Conservation (phyloP, 2,113 vertebrate genomes). For the Anas platyrhynchos region DNA sequence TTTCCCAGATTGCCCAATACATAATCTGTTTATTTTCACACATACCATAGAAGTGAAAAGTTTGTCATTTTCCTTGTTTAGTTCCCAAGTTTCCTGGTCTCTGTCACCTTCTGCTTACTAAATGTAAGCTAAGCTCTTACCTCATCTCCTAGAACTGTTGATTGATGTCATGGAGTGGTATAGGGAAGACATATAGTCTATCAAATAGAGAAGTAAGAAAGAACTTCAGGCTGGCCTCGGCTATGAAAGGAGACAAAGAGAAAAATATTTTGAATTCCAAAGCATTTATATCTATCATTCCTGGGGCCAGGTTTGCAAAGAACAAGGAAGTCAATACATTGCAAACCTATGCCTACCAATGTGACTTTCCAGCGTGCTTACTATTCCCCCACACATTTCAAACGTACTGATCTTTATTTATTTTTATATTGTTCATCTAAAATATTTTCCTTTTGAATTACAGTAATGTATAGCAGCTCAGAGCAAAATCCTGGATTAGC, state of each 20-base stretch:
- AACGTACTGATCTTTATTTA: background rate
- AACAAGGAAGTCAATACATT: background rate
- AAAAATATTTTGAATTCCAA: background rate
- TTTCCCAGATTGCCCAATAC: background rate
- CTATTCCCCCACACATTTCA: background rate
- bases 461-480: background rate
- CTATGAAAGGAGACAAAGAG: background rate
- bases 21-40: background rate
- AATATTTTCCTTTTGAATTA: conserved; percentile 13
- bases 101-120: background rate
- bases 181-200: background rate
- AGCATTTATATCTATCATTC: background rate
- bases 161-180: background rate
- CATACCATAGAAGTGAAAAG: background rate
- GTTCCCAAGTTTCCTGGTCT: background rate
- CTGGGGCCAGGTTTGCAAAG: background rate
- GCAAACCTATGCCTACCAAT: background rate
- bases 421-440: background rate
- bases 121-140: background rate
- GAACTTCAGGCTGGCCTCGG: background rate
- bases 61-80: background rate
- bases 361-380: background rate
- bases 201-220: background rate
- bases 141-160: background rate
- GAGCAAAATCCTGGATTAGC: background rate